Evolutionary conservation across 2,113 vertebrate genomes (phyloP).

Genomic region (Dendropsophus ebraccatus): DNA sequence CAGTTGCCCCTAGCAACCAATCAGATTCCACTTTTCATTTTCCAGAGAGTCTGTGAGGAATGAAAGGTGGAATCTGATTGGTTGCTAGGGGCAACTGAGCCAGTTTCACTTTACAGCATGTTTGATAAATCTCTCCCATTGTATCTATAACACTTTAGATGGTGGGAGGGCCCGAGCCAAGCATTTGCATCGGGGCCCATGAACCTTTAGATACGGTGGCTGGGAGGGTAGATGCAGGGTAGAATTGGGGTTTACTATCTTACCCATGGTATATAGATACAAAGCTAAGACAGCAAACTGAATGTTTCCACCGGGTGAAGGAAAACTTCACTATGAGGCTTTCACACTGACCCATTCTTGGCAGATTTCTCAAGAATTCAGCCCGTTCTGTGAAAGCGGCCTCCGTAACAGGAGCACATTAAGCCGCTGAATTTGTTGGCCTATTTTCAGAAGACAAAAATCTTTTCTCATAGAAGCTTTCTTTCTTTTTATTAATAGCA

Average conservation of each 20-base stretch:
- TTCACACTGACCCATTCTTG: background rate
- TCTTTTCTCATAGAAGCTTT: background rate
- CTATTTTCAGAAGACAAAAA: background rate
- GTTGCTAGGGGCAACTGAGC: no score
- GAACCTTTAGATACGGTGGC: no score
- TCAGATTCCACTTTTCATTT: no score
- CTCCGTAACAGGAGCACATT: background rate
- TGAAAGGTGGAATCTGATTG: no score
- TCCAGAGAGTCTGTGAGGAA: no score
- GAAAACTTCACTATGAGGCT: background rate
- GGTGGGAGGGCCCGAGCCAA: no score
- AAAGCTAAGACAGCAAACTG: background rate
- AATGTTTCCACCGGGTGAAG: background rate
- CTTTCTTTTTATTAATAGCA: slow-evolving; percentile 27
- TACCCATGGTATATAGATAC: background rate
- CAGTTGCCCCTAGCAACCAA: no score
- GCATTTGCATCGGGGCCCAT: no score
- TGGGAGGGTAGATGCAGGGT: background rate
- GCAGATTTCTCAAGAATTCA: background rate
- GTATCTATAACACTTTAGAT: no score
- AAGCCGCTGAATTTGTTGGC: background rate
- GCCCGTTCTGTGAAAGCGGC: background rate
- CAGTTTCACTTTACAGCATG: no score
- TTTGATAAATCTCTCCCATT: no score
- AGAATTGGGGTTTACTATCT: background rate